These are phyloP conservation scores for rat (Rattus norvegicus) DNA, from an alignment of 2,113 vertebrate species.

Conservation along the genomic window DNA sequence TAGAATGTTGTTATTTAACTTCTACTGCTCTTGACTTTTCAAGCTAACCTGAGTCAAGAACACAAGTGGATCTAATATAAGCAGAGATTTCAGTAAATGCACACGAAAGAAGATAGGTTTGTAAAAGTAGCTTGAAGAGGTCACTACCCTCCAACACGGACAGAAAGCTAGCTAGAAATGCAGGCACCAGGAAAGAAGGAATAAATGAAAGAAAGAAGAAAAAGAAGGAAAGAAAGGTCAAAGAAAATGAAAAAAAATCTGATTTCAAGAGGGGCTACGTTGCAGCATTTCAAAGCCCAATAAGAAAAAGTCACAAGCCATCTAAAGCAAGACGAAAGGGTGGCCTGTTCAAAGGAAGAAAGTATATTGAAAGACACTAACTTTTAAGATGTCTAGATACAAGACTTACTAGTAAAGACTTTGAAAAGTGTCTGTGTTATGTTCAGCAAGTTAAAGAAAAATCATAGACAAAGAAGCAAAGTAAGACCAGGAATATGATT, in stretches of 20 bases:
- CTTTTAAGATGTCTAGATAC: neutral
- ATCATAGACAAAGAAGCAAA: neutral
- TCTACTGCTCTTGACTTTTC: neutral
- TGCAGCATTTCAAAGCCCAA: neutral
- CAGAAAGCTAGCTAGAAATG: neutral
- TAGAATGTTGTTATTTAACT: neutral
- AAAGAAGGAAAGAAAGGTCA: neutral
- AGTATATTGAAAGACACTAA: neutral
- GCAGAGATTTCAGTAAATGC: neutral
- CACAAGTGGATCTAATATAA: neutral
- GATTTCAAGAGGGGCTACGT: neutral
- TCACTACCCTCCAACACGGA: neutral
- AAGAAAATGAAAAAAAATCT: neutral
- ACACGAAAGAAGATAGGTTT: neutral
- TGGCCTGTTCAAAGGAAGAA: neutral
- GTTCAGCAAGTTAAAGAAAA: neutral
- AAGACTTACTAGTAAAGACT: neutral
- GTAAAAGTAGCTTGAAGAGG: neutral
- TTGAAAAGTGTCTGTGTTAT: slow-evolving; percentile 27
- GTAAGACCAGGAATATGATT: neutral
- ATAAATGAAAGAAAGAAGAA: neutral
- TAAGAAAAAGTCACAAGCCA: neutral
- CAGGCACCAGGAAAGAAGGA: neutral
- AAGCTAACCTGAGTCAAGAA: neutral
- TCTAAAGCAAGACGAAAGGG: neutral